Base-by-base conservation (phyloP, 2,888 invertebrate species). In the Rhamnusium bicolor region DNA sequence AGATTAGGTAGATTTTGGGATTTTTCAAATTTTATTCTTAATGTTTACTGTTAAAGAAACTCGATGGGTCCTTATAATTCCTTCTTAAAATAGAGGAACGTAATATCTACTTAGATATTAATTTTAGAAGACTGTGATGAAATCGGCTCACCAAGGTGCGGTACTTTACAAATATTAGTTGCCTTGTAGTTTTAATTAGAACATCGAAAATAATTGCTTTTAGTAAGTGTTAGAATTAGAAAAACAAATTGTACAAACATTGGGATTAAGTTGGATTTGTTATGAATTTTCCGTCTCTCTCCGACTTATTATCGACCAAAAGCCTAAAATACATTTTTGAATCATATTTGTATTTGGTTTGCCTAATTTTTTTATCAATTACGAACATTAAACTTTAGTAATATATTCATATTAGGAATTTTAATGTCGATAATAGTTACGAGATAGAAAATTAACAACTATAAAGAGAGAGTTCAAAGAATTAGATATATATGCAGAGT, bases 111-210 rank as follows among this genome's bases (percentile, higher is more conserved):
- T 16, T 19, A 51, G 67, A 46, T 67, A 67, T 67, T 69, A 69
- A 74, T 72, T 71, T 81, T 82, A 83, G 82, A 80, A 79, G 81
- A 80, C 83, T 83, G 83, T 82, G 83, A 83, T 82, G 76, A 72
- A 78, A 61, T 74, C 78, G 81, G 80, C 79, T 81, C 81, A 81
- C 78, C 75, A 75, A 60, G 68, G 73, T 76, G 75, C 70, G 75
- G 74, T 71, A 61, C 75, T 73, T 72, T 69, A 62, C 16, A 62
- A 69, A 76, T 73, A 75, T 75, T 75, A 81, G 79, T 75, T 80
- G 77, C 79, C 78, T 80, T 80, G 73, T 77, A 75, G 73, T 56
- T 40, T 66, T 65, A 65, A 65, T 54, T 69, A 67, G 67, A 19
- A 67, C 54, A 67, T 67, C 67, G 67, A 67, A 56, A 24, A 56